These are phyloP conservation scores for Ophioninae sp. DNA, from an alignment of 2,888 invertebrate species.

Conservation along the genomic window DNA sequence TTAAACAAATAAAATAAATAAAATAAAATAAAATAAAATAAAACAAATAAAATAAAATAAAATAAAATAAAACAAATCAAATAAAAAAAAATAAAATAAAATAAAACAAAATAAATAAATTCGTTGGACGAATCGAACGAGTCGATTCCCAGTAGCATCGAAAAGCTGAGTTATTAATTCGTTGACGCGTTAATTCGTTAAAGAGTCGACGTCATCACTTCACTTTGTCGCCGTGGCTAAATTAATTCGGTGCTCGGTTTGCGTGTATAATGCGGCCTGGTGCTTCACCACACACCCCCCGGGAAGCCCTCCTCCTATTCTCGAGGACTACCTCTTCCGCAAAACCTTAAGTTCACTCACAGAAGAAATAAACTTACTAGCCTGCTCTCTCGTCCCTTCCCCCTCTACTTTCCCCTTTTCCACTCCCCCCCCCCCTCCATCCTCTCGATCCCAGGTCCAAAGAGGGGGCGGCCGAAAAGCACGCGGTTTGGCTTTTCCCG, in stretches of 20 bases:
- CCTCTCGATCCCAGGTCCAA: background rate
- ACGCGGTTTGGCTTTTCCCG: background rate
- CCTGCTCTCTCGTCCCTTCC: background rate
- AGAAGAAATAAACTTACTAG: background rate
- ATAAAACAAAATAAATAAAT: background rate
- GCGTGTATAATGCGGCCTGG: background rate
- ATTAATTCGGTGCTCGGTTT: conserved; percentile 29
- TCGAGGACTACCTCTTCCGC: background rate
- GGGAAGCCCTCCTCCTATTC: background rate
- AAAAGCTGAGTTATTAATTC: background rate
- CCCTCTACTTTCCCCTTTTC: no score
- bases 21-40: no score
- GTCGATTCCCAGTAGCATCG: background rate
- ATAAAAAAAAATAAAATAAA: conserved; percentile 4
- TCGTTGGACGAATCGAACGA: conserved; percentile 6
- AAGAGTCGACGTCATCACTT: conserved; percentile 43
- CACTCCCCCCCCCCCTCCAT: no score
- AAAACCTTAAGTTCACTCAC: background rate
- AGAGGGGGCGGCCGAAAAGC: background rate
- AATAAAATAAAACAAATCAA: background rate
- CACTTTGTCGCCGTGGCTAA: conserved; percentile 44
- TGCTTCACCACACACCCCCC: background rate
- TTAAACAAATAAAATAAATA: no score
- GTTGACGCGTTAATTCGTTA: conserved; percentile 17
- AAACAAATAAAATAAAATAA: background rate